Evolutionary conservation across 2,888 invertebrate species (phyloP), one percentile per base, ranked within the genome.

Genomic region (Hybos culiciformis): DNA sequence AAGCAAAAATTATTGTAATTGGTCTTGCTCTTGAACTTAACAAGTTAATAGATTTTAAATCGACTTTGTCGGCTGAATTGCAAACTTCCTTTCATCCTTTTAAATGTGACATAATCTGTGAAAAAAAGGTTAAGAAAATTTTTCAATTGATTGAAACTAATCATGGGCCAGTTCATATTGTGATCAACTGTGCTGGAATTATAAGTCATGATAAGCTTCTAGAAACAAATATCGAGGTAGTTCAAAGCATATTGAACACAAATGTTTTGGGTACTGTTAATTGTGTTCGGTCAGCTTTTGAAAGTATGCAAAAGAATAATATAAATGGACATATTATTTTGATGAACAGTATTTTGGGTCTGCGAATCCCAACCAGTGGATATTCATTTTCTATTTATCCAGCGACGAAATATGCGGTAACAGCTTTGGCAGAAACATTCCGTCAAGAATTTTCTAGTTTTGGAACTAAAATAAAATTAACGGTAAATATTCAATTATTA

Each of bases 31-130:
- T 24, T 6, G 7, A 8, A 24, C 11, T 11, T 8, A 24, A 24
- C 11, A 7, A 24, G 6, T 24, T 24, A 8, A 24, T 8, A 24
- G 24, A 8, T 24, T 24, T 8, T 8, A 11, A 24, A 24, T 11
- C 6, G 6, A 55, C 70, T 46, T 61, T 67, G 29, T 50, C 61
- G 3, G 63, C 68, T 4, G 19, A 46, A 37, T 59, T 60, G 5
- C 53, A 54, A 46, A 51, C 66, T 17, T 51, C 61, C 37, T 57
- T 67, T 3, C 46, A 60, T 39, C 53, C 58, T 4, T n/a, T 26
- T 43, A 37, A 33, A 26, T 73, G 73, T 49, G 73, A 74, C 50
- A 51, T 74, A 5, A 57, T 56, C 3, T 63, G 66, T 15, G 71
- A 72, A 44, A 62, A 67, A 1, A 68, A 73, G 2, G 67, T 75